These are phyloP conservation scores for Patiria miniata DNA, from an alignment of 35 echinoderm and acorn worm species.

Conservation along the genomic window DNA sequence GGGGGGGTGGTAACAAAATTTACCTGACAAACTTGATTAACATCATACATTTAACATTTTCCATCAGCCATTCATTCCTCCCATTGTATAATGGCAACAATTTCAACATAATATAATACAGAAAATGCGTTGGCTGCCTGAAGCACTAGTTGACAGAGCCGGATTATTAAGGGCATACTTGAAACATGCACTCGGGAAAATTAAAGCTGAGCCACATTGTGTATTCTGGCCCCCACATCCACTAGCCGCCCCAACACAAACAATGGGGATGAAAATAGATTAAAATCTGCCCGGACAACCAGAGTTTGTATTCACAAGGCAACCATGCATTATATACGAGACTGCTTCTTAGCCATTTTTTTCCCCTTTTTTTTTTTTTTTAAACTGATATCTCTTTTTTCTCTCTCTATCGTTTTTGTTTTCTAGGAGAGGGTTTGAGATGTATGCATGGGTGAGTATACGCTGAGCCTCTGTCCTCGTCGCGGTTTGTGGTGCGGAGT, in stretches of 20 bases:
- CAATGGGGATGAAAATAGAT: constrained; percentile 13
- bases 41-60: too few species aligned
- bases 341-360: background rate
- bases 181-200: background rate
- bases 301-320: constrained; percentile 20
- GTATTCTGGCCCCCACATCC: background rate
- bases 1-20: too few species aligned
- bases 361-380: background rate
- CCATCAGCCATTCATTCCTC: too few species aligned
- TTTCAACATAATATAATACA: too few species aligned
- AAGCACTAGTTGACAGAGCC: background rate
- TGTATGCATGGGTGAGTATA: constrained; percentile 1
- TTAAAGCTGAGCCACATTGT: background rate
- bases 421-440: background rate
- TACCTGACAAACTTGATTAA: too few species aligned
- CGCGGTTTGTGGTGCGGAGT: background rate
- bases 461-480: background rate
- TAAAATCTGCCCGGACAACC: background rate
- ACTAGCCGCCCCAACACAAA: constrained; percentile 7
- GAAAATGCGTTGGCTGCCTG: background rate
- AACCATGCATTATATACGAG: background rate
- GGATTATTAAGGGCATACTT: background rate
- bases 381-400: too few species aligned
- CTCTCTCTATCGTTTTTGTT: too few species aligned
- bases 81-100: too few species aligned